phyloP scores from a whole-genome alignment of 2,797 vertebrate genomes.

The Hypotaenidia philippensis region DNA sequence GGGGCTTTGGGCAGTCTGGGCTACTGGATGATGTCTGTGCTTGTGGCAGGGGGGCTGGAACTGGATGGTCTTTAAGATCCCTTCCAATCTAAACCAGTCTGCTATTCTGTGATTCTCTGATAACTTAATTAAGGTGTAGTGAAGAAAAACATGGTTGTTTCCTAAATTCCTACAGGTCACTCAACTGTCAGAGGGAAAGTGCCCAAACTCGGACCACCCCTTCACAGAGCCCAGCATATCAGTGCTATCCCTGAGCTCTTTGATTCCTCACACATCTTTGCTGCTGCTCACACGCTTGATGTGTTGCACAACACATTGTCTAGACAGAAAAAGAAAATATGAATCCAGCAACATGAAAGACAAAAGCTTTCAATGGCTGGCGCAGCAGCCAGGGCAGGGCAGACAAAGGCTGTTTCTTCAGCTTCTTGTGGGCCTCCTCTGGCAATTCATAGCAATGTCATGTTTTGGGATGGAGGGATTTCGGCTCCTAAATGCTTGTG shows the following conservation, averaged over 20 bases:
- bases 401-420: not conserved
- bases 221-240: not conserved
- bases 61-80: no score
- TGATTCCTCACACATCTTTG: not conserved
- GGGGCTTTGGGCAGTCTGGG: no score
- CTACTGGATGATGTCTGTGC: no score
- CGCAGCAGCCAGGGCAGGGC: not conserved
- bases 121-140: not conserved
- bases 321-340: not conserved
- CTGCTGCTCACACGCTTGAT: not conserved
- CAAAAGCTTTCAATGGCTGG: not conserved
- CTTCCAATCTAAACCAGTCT: no score
- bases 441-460: not conserved
- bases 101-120: no score
- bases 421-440: not conserved
- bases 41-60: no score
- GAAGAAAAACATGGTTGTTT: not conserved
- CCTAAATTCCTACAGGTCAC: not conserved
- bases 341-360: not conserved
- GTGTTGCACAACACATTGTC: accelerated
- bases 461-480: not conserved
- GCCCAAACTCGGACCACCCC: not conserved
- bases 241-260: not conserved
- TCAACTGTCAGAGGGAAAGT: not conserved
- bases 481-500: not conserved